phyloP scores from a whole-genome alignment of 2,113 vertebrate genomes.

The Australoheros scitulus region DNA sequence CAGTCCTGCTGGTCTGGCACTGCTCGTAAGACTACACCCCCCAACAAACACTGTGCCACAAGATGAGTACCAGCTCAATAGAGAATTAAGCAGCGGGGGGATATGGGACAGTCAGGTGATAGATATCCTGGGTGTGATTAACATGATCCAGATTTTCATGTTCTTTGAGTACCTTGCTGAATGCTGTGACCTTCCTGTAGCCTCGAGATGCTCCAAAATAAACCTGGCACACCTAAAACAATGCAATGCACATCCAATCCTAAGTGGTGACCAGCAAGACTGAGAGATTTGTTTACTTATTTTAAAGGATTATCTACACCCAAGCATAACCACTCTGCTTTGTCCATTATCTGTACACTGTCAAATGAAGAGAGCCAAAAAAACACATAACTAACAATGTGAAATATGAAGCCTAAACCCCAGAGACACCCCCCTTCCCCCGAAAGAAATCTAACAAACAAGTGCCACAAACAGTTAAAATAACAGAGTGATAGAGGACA shows the following conservation, averaged over 20 bases:
- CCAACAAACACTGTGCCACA: slow-evolving; percentile 66
- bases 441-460: slow-evolving; percentile 2
- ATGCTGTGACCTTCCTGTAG: slow-evolving; percentile 39
- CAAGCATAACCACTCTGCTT: neutral
- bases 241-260: neutral
- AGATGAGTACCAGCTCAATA: slow-evolving; percentile 58
- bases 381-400: neutral
- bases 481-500: slow-evolving; percentile 44
- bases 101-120: slow-evolving; percentile 38
- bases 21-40: slow-evolving; percentile 73
- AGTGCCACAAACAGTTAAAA: slow-evolving; percentile 37
- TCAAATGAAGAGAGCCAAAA: neutral
- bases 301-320: neutral
- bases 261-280: neutral
- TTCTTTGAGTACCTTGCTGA: slow-evolving; percentile 46
- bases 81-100: slow-evolving; percentile 60
- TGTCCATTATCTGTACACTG: neutral
- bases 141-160: slow-evolving; percentile 73
- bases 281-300: neutral
- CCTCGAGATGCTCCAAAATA: neutral
- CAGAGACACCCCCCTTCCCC: slow-evolving; percentile 12
- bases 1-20: slow-evolving; percentile 58
- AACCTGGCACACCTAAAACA: neutral
- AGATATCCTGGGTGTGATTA: slow-evolving; percentile 68
- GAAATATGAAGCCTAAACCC: slow-evolving; percentile 66